phyloP scores from a whole-genome alignment of 2,888 invertebrate genomes.

The Synergus gifuensis region DNA sequence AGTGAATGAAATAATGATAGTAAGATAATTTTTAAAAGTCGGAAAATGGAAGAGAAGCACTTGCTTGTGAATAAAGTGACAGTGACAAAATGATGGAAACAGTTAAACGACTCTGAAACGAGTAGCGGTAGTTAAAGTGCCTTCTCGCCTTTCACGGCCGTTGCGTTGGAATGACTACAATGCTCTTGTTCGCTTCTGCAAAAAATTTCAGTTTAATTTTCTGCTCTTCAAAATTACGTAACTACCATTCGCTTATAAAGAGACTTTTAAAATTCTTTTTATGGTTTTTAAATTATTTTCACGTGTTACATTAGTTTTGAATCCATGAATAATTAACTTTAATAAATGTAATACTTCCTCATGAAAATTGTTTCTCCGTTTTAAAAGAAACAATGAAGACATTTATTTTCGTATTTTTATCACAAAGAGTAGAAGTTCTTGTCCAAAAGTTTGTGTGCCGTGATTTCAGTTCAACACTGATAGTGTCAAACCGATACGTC shows the following conservation, averaged over 20 bases:
- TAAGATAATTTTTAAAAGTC: background rate
- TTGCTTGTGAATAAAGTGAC: background rate
- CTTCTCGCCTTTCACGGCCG: background rate
- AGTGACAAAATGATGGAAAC: constrained; percentile 5
- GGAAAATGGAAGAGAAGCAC: background rate
- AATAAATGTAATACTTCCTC: no score
- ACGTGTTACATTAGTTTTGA: no score
- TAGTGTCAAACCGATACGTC: background rate
- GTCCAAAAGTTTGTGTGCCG: background rate
- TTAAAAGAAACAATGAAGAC: background rate
- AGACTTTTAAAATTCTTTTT: background rate
- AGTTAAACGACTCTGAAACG: constrained; percentile 7
- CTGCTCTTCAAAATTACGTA: background rate
- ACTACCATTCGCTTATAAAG: background rate
- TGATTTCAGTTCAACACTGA: background rate
- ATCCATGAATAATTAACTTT: background rate
- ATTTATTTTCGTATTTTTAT: background rate
- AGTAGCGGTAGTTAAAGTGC: background rate
- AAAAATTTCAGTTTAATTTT: background rate
- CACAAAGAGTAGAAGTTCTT: background rate
- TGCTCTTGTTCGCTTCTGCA: background rate
- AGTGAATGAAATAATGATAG: background rate
- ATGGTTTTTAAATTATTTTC: background rate
- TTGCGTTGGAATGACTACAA: background rate
- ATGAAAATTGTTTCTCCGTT: background rate